Conservation (phyloP, 2,113 vertebrate genomes). For the Corythornis vintsioides region DNA sequence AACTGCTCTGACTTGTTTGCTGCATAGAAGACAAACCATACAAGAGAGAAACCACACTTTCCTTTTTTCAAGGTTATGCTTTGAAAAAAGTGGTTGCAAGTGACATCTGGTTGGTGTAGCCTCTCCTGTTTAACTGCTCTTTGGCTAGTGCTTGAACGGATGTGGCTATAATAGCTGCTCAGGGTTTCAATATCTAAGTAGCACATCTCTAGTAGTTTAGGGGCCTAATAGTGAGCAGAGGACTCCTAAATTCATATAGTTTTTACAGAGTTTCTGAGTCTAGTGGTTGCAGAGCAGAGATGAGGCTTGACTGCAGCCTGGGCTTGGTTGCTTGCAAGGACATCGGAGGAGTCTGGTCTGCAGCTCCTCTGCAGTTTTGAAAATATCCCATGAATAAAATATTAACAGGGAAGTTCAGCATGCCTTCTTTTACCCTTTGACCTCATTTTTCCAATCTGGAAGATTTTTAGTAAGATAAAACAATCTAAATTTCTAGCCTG, state of each 20-base stretch:
- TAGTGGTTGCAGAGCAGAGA: neutral
- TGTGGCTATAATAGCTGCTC: neutral
- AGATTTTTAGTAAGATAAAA: neutral
- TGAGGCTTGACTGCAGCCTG: neutral
- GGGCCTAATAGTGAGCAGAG: neutral
- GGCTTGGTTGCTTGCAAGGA: neutral
- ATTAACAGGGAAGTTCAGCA: neutral
- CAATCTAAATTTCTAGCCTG: neutral
- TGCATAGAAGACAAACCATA: neutral
- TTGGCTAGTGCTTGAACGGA: neutral
- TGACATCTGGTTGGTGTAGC: neutral
- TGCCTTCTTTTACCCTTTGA: neutral
- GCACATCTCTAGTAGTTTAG: fast-evolving
- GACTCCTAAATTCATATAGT: neutral
- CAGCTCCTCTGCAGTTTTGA: neutral
- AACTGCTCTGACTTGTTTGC: neutral
- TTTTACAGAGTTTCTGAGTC: neutral
- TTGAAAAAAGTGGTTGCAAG: neutral
- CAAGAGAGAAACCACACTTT: neutral
- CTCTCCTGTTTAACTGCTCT: neutral
- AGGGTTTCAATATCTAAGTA: neutral
- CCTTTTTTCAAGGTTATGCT: neutral
- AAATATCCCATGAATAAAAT: neutral
- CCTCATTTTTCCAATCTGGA: neutral
- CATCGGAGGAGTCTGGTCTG: neutral